A percentile compares a stretch with the other conserved stretches of the same genome.
These are phyloP conservation scores for Drosophila kambysellisi DNA, from an alignment of 2,888 invertebrate species.

Conservation along the genomic window DNA sequence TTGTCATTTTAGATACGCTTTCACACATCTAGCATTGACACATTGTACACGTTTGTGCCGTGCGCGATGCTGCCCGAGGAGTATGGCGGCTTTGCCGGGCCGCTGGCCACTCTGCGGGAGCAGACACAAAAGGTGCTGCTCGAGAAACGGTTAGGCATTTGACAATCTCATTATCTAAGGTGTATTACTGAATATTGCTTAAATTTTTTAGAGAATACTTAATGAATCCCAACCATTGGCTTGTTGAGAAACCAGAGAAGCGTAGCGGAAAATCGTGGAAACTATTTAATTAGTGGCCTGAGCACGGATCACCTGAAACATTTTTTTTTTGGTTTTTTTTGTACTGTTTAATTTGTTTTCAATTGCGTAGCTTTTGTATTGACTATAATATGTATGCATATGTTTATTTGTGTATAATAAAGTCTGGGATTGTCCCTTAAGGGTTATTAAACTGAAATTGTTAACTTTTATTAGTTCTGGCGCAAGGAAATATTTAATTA, in stretches of 20 bases:
- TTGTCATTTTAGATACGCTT: constrained; percentile 87
- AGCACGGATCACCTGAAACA: background rate
- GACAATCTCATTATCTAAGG: background rate
- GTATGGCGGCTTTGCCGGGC: constrained; percentile 79
- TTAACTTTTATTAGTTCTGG: background rate
- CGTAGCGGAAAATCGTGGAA: constrained; percentile 60
- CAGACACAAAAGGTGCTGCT: constrained; percentile 87
- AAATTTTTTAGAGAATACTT: constrained; percentile 86
- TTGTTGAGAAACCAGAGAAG: constrained; percentile 85
- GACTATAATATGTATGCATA: background rate
- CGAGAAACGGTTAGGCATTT: constrained; percentile 86
- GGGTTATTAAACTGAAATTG: constrained; percentile 2
- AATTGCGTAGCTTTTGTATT: constrained; percentile 29
- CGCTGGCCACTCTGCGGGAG: constrained; percentile 86
- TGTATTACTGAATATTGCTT: background rate
- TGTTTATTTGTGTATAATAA: constrained; percentile 31
- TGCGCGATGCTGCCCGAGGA: constrained; percentile 76
- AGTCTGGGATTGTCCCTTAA: constrained; percentile 11
- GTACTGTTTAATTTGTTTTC: constrained; percentile 10
- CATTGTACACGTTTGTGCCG: constrained; percentile 88
- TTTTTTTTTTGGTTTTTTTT: constrained; percentile 6
- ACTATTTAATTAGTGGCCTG: constrained; percentile 48
- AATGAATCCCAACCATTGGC: constrained; percentile 87
- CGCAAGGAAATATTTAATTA: background rate
- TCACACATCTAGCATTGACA: constrained; percentile 88